Evolutionary conservation across 2,113 vertebrate genomes (phyloP).

Genomic region (Mormoops blainvillei): DNA sequence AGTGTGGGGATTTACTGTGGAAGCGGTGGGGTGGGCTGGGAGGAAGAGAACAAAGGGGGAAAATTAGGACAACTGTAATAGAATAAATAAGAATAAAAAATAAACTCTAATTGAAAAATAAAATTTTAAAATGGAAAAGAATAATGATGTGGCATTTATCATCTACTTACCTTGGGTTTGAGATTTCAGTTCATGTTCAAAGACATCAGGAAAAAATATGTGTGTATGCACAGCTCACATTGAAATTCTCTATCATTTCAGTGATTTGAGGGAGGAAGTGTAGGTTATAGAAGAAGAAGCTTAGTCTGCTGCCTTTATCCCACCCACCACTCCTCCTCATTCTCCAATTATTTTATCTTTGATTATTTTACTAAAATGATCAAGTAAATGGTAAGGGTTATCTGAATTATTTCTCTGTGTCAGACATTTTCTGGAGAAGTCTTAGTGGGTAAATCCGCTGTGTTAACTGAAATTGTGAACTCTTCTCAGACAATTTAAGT

Average conservation of each 20-base stretch:
- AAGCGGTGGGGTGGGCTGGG: too few relatives aligned
- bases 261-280: background rate
- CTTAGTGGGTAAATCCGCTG: background rate
- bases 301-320: background rate
- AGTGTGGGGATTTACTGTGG: too few relatives aligned
- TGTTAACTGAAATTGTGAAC: background rate
- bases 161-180: background rate
- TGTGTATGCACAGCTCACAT: background rate
- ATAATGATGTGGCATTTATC: background rate
- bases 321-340: background rate
- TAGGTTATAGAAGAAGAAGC: background rate
- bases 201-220: background rate
- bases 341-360: slow-evolving; percentile 31
- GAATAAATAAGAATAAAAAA: too few relatives aligned
- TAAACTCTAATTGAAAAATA: too few relatives aligned
- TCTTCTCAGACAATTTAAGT: slow-evolving; percentile 1
- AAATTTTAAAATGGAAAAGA: too few relatives aligned
- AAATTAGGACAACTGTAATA: too few relatives aligned
- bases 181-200: background rate
- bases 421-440: background rate
- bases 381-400: slow-evolving; percentile 16
- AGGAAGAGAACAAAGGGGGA: too few relatives aligned
- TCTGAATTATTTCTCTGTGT: slow-evolving; percentile 3
- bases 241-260: background rate
- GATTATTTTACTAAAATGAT: slow-evolving; percentile 41